Percentiles rank a stretch among this genome's conserved stretches.
Evolutionary conservation across 2,113 vertebrate species (phyloP).

Genomic region (Gopherus flavomarginatus): DNA sequence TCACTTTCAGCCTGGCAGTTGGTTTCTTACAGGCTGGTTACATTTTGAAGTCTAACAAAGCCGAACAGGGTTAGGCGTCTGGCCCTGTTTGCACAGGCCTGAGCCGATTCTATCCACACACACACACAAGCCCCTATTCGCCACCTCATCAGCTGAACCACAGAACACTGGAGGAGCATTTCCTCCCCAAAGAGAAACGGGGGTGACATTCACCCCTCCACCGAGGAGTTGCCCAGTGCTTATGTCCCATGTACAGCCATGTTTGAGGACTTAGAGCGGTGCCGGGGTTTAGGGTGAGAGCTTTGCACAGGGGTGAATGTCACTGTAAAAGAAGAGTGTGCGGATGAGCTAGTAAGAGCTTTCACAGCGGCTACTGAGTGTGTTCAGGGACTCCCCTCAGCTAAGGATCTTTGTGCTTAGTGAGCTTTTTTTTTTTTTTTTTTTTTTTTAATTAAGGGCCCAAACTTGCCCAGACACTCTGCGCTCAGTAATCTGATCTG

Average conservation of each 20-base stretch:
- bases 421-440: neutral
- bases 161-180: neutral
- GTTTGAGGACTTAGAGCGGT: neutral
- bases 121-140: too few species aligned
- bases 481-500: neutral
- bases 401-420: neutral
- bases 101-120: too few species aligned
- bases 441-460: neutral
- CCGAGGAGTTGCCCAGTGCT: neutral
- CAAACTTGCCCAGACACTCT: neutral
- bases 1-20: neutral
- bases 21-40: neutral
- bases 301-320: neutral
- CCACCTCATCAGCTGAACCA: neutral
- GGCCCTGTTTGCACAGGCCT: neutral
- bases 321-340: rapidly evolving
- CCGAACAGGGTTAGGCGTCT: neutral
- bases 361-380: neutral
- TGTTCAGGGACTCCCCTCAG: neutral
- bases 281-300: too few species aligned
- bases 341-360: neutral
- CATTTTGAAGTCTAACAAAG: neutral
- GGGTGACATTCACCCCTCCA: neutral
- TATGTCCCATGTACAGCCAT: neutral
- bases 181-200: neutral